Evolutionary conservation across 2,797 vertebrate species (phyloP), one percentile per base, ranked within the genome.

Genomic region (Pantherophis alleghaniensis): DNA sequence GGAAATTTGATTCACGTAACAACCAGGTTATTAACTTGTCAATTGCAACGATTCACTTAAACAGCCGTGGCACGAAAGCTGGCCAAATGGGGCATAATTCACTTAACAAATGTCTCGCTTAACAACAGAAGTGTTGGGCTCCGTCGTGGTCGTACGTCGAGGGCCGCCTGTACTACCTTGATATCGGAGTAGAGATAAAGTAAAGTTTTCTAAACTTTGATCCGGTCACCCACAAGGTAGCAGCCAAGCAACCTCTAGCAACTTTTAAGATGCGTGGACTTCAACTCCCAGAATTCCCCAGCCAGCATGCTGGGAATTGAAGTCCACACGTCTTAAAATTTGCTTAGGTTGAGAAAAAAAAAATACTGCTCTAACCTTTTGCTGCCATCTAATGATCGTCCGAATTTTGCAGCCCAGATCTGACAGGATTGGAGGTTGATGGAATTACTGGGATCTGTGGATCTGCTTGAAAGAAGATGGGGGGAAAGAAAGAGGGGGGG

Each of bases 61-160:
- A 63, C 60, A 60, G 2, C 22, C 1, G 13, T n/a, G 63, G 63
- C 63, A n/a, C 7, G 7, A 16, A 66, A 66, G 42, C 42, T 42
- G 42, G 42, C 42, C 42, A 42, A 42, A 42, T 14, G 63, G 5
- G 28, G 1, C 63, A n/a, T 14, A n/a, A n/a, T 5, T n/a, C 28
- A 6, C 63, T 66, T 6, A 66, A 66, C 5, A 28, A n/a, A 5
- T n/a, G 63, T 66, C 13, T 16, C 5, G 0, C 63, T n/a, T n/a
- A 66, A 6, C 63, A 14, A 66, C 28, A n/a, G n/a, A n/a, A n/a
- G 24, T 6, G 1, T 63, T 12, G 61, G 61, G 61, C 61, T 63
- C 26, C 4, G 4, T 69, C 14, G 13, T 69, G 63, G 28, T 2
- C 0, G 0, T 69, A 69, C 0, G 2, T 69, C 28, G 2, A n/a